Evolutionary conservation across 2,797 vertebrate species (phyloP).

Genomic region (Hyperoplus lanceolatus): DNA sequence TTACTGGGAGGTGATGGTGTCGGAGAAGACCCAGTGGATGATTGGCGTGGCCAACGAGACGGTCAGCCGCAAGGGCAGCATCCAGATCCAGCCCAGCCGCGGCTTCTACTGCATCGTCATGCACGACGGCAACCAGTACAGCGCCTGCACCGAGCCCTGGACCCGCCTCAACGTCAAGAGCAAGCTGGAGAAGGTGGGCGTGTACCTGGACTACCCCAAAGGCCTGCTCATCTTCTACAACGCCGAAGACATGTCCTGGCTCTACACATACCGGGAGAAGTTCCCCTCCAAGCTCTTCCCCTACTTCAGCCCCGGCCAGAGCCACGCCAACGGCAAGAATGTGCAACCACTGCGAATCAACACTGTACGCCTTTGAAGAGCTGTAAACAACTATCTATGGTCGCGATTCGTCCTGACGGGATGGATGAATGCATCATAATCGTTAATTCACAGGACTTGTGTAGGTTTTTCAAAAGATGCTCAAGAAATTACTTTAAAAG

Average conservation of each 20-base stretch:
- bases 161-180: constrained; percentile 96
- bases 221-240: constrained; percentile 99
- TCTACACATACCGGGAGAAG: constrained; percentile 96
- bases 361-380: constrained; percentile 92
- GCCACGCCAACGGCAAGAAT: constrained; percentile 98
- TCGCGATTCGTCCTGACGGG: constrained; percentile 31
- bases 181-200: constrained; percentile 98
- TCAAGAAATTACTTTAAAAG: constrained; percentile 37
- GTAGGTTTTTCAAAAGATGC: constrained; percentile 53
- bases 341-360: constrained; percentile 97
- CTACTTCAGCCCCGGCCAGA: constrained; percentile 97
- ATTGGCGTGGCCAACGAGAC: constrained; percentile 95
- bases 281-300: constrained; percentile 94
- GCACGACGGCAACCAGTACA: constrained; percentile 99
- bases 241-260: constrained; percentile 98
- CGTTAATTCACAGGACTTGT: constrained; percentile 26
- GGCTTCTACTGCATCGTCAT: constrained; percentile 99
- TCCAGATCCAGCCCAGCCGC: constrained; percentile 96
- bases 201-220: constrained; percentile 96
- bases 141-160: constrained; percentile 98
- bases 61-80: constrained; percentile 95
- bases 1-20: constrained; percentile 99
- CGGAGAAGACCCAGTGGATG: constrained; percentile 99
- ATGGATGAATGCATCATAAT: constrained; percentile 9
- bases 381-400: not conserved